Percentiles rank a stretch among this genome's conserved stretches.
These are phyloP conservation scores for Myiozetetes cayanensis DNA, from an alignment of 2,113 vertebrate genomes.

Conservation along the genomic window DNA sequence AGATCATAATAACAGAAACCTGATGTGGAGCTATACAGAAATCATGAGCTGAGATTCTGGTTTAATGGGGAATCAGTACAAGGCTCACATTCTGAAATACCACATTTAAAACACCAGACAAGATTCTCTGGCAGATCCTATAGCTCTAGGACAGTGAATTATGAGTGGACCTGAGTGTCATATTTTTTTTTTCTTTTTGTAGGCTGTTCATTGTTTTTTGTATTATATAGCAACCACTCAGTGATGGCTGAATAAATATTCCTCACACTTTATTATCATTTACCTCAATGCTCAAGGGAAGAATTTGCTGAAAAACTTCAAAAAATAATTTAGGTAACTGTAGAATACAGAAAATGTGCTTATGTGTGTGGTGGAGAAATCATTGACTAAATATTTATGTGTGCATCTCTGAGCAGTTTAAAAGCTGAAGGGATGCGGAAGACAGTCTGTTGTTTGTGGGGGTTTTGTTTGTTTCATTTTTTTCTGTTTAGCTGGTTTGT, in stretches of 20 bases:
- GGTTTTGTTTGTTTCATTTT: not conserved
- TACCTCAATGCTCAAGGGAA: not conserved
- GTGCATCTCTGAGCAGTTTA: not conserved
- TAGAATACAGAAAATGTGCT: not conserved
- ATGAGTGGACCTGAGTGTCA: not conserved
- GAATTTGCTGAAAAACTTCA: not conserved
- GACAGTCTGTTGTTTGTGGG: not conserved
- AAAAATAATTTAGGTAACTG: not conserved
- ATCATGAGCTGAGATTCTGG: not conserved
- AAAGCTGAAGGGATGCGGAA: not conserved
- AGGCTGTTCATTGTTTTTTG: not conserved
- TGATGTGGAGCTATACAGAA: not conserved
- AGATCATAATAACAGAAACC: not conserved
- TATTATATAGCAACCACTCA: not conserved
- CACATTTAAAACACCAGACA: not conserved
- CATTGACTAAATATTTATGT: not conserved
- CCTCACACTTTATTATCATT: not conserved
- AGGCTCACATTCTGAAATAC: not conserved
- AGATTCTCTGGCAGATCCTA: not conserved
- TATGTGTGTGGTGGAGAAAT: not conserved
- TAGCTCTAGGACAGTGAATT: not conserved
- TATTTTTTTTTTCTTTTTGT: not conserved
- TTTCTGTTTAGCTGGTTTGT: not conserved
- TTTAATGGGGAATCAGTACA: not conserved
- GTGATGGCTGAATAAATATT: not conserved